Base-by-base conservation (phyloP, 1,140 invertebrate genomes). In the Octopus bimaculoides region DNA sequence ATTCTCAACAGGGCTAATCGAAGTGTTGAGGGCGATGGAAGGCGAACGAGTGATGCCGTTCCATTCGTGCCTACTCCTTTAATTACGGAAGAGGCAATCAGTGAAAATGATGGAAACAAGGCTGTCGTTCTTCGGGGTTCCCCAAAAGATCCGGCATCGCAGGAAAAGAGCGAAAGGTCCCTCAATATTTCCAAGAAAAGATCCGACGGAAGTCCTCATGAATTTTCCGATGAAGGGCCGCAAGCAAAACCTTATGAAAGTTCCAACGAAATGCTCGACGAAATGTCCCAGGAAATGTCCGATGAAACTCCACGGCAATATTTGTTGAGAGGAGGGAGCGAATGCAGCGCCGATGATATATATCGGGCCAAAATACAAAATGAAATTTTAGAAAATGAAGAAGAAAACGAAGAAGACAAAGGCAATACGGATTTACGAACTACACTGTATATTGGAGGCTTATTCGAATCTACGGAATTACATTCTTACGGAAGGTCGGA, bases 381-480 rank as follows among this genome's bases (percentile, higher is more conserved):
- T 5, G n/a, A 9, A 9, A 54, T 20, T 74, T 79, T 41, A 54
- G 55, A 77, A 1, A n/a, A 41, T 75, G 26, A 52, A 17, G 78
- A 79, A 12, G 78, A 41, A 41, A 41, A 41, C 26, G 26, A 41
- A 41, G 26, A 41, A 41, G 52, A 52, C 52, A 17, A 41, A 4
- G 75, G 41, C 54, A 69, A 77, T 9, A 53, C 41, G 52, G 75
- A 56, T n/a, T 77, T 84, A 80, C 66, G 17, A n/a, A 71, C 66
- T 14, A 71, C 66, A 20, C 66, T 71, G 17, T 83, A 83, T 79
- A 83, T 84, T n/a, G 83, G 83, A 52, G 95, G 94, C 5, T 91
- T 96, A 6, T 95, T 95, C 87, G 95, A 95, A 90, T 88, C 95
- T 85, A 92, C 76, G 92, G 53, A 93, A 93, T 0, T 89, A 94